Percentiles rank a stretch among this genome's conserved stretches.
These are phyloP conservation scores for Craseonycteris thonglongyai DNA, from an alignment of 2,113 vertebrate genomes.

Conservation along the genomic window DNA sequence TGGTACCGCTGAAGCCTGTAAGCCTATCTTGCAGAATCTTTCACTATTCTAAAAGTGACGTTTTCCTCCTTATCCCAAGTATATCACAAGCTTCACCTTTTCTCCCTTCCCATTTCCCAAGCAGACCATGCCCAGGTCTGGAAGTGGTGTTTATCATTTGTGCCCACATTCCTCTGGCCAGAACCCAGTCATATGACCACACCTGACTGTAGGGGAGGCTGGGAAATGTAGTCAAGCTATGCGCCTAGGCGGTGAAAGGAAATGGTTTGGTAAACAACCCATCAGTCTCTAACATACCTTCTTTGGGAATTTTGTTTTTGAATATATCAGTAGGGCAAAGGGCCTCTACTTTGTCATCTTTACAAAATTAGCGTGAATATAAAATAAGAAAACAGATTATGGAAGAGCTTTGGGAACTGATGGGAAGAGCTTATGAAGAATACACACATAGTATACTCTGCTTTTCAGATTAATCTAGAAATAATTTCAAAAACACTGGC, in stretches of 20 bases:
- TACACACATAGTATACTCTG: background rate
- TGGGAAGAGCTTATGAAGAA: background rate
- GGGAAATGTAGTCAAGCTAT: constrained; percentile 6
- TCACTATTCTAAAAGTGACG: background rate
- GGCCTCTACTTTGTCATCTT: background rate
- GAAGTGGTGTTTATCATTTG: background rate
- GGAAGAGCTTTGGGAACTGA: background rate
- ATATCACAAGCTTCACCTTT: background rate
- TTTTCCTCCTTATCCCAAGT: background rate
- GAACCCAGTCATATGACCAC: background rate
- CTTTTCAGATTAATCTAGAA: constrained; percentile 6
- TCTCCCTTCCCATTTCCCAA: background rate
- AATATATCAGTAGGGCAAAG: background rate
- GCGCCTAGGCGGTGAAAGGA: background rate
- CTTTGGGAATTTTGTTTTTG: background rate
- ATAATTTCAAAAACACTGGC: background rate
- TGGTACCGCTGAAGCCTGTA: background rate
- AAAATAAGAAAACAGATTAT: background rate
- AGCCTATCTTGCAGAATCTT: background rate
- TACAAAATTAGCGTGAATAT: background rate
- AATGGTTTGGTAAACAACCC: background rate
- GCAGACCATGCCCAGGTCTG: background rate
- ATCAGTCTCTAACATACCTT: background rate
- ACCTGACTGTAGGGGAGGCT: background rate
- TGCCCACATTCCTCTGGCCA: background rate